These are phyloP conservation scores for Sinotaia quadrata DNA, from an alignment of 2,888 invertebrate species.

Conservation along the genomic window DNA sequence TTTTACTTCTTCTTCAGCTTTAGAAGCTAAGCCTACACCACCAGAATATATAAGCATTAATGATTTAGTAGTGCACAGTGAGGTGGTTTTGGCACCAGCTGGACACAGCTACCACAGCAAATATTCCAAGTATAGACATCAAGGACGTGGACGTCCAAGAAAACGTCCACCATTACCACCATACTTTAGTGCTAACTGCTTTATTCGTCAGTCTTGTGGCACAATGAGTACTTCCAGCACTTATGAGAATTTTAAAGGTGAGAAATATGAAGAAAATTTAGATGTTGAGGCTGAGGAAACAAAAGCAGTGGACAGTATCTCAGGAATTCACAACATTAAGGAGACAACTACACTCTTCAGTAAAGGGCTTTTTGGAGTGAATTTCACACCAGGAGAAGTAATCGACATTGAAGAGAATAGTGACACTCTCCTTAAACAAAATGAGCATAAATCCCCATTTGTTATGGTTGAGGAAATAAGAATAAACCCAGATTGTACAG, in stretches of 20 bases:
- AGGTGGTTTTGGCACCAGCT: background rate
- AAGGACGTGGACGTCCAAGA: background rate
- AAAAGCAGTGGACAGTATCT: too few relatives aligned
- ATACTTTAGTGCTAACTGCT: background rate
- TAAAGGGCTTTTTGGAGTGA: background rate
- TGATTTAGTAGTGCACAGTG: background rate
- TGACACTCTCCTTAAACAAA: background rate
- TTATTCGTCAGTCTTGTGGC: background rate
- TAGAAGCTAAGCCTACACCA: background rate
- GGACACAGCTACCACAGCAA: background rate
- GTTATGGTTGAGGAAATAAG: background rate
- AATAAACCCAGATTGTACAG: background rate
- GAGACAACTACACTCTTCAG: background rate
- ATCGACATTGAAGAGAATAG: background rate
- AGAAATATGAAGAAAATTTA: too few relatives aligned
- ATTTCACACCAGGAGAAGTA: slow-evolving; percentile 1
- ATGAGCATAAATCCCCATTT: background rate
- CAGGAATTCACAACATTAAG: background rate
- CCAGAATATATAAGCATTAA: background rate
- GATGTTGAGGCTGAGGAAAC: too few relatives aligned
- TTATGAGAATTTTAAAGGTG: too few relatives aligned
- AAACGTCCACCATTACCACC: background rate
- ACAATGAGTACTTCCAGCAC: too few relatives aligned
- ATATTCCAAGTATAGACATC: background rate
- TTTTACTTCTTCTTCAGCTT: background rate